Percentiles rank a stretch among this genome's conserved stretches.
Conservation (phyloP, 1,140 invertebrate species). For the Argopecten irradians region DNA sequence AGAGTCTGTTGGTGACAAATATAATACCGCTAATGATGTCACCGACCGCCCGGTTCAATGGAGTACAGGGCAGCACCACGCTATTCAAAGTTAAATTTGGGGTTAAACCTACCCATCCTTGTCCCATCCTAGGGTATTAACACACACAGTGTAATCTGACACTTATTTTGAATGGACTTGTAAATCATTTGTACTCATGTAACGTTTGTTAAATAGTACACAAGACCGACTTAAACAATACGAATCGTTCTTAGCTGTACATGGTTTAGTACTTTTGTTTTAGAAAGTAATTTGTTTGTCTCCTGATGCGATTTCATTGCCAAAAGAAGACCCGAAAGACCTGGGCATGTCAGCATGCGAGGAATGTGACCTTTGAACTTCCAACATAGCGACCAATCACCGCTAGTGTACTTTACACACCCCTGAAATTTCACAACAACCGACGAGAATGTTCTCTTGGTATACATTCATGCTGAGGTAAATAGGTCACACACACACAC, state of each 20-base stretch:
- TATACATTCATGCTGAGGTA: background rate
- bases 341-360: background rate
- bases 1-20: background rate
- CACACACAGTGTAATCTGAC: background rate
- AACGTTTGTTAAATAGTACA: too few relatives aligned
- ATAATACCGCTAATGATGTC: background rate
- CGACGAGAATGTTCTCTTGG: background rate
- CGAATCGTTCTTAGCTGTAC: too few relatives aligned
- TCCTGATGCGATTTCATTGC: too few relatives aligned
- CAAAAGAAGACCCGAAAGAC: background rate
- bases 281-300: background rate
- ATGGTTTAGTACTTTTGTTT: too few relatives aligned
- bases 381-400: background rate
- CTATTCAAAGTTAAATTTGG: background rate
- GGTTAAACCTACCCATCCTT: background rate
- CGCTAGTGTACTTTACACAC: background rate
- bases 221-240: too few relatives aligned
- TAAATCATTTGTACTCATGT: too few relatives aligned
- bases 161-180: background rate
- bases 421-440: background rate
- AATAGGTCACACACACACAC: background rate
- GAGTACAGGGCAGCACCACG: background rate
- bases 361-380: conserved; percentile 15
- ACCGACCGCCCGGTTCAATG: background rate
- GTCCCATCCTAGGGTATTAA: background rate